Evolutionary conservation across 2,113 vertebrate species (phyloP).

Genomic region (Alligator mississippiensis): DNA sequence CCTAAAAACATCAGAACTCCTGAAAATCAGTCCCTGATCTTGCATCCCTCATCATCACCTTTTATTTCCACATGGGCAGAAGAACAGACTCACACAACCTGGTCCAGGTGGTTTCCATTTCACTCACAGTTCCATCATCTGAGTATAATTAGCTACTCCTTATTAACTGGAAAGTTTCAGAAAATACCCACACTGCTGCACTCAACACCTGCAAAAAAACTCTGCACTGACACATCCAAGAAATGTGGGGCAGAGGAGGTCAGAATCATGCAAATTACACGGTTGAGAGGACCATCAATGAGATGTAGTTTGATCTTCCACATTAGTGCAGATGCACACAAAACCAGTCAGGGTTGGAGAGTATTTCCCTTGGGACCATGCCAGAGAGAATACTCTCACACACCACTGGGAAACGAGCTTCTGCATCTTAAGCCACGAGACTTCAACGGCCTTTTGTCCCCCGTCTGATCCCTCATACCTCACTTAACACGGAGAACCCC

Average conservation of each 20-base stretch:
- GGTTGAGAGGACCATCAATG: conserved; percentile 13
- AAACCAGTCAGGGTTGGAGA: neutral
- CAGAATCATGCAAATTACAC: conserved; percentile 5
- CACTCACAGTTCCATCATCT: neutral
- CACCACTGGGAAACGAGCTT: rapidly evolving
- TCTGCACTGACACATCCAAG: neutral
- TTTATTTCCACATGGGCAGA: neutral
- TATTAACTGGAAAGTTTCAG: neutral
- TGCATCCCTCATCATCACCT: neutral
- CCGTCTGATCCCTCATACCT: conserved; percentile 34
- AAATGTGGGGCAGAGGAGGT: rapidly evolving
- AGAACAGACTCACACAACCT: neutral
- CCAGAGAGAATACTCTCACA: rapidly evolving
- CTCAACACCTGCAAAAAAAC: neutral
- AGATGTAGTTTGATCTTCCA: neutral
- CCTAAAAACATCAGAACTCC: neutral
- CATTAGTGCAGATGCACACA: neutral
- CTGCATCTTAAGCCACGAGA: neutral
- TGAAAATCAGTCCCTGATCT: neutral
- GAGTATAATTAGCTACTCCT: neutral
- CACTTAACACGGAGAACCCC: neutral
- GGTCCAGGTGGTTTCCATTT: neutral
- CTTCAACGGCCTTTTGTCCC: neutral
- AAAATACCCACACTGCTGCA: neutral
- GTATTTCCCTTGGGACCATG: neutral